Base-by-base conservation (phyloP, 1,140 invertebrate genomes). In the Caenorhabditis inopinata region DNA sequence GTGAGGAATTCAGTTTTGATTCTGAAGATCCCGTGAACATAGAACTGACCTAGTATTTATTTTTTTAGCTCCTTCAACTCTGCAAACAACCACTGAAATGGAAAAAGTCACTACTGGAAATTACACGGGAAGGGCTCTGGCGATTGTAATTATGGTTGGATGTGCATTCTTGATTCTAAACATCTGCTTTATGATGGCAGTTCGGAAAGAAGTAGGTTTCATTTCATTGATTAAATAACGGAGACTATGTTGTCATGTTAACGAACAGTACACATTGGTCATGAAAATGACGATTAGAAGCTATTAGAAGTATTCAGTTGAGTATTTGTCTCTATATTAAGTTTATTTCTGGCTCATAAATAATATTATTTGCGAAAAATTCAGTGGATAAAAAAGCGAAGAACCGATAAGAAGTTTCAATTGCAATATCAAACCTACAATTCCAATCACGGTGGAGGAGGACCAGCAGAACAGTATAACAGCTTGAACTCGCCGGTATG, bases 141-240 rank as follows among this genome's bases (percentile, higher is more conserved):
- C 93, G 87, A 93, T 96, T 0, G 96, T 94, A 1, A 94, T 97
- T 83, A 94, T 94, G n/a, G 95, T 97, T 76, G 95, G 95, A 2
- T 95, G 94, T 84, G 94, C 93, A 3, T 89, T 96, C 25, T 90
- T 96, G 16, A 93, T 96, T 81, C 90, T 96, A 7, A 96, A 96
- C 87, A 93, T 96, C 0, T 90, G 97, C 12, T 94, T 97, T 84
- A 96, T 96, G 86, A 94, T 68, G n/a, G 32, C n/a, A 18, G n/a
- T 68, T 12, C 25, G 58, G 1, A n/a, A 18, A 23, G 58, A 68
- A 16, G 58, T 68, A 21, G 11, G 58, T 42, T 68, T 42, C 14
- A 5, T 21, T 5, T 14, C 38, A 7, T 42, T 14, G 6, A 5
- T 42, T 42, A 5, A 42, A 14, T 42, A 42, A 14, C 14, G 14